phyloP scores from a whole-genome alignment of 2,888 invertebrate genomes.

The Nephrocerus scutellatus region DNA sequence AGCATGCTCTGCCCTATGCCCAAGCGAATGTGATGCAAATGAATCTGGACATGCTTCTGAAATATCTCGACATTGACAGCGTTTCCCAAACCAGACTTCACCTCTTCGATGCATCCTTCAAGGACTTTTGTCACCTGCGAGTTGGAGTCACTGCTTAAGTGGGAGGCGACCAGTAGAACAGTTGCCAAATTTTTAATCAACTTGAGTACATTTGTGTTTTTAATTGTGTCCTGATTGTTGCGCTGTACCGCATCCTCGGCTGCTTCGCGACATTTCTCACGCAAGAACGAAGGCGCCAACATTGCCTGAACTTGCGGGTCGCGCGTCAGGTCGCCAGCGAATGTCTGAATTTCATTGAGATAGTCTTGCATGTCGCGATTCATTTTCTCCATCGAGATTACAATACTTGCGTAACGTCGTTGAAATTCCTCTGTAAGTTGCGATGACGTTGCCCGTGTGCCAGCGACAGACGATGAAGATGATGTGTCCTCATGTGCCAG shows the following conservation, averaged over 20 bases:
- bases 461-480: conserved; percentile 24
- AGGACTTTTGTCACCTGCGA: conserved; percentile 86
- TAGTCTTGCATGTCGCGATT: conserved; percentile 82
- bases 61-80: conserved; percentile 69
- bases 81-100: conserved; percentile 66
- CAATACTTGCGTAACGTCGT: conserved; percentile 76
- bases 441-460: conserved; percentile 8
- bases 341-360: conserved; percentile 75
- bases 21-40: conserved; percentile 54
- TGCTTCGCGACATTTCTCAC: conserved; percentile 81
- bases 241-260: conserved; percentile 72
- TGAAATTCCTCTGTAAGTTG: conserved; percentile 73
- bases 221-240: conserved; percentile 58
- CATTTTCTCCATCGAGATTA: conserved; percentile 85
- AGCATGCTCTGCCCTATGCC: conserved; percentile 36
- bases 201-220: conserved; percentile 58
- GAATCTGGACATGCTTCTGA: conserved; percentile 84
- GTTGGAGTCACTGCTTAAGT: conserved; percentile 55
- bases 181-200: conserved; percentile 84
- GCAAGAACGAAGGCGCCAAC: conserved; percentile 79
- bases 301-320: conserved; percentile 81
- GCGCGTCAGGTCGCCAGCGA: conserved; percentile 79
- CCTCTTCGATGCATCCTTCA: conserved; percentile 85
- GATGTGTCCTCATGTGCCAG: conserved; percentile 41
- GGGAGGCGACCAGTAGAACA: conserved; percentile 56